Conservation (phyloP, 2,888 invertebrate species). For the Meandrusa payeni region DNA sequence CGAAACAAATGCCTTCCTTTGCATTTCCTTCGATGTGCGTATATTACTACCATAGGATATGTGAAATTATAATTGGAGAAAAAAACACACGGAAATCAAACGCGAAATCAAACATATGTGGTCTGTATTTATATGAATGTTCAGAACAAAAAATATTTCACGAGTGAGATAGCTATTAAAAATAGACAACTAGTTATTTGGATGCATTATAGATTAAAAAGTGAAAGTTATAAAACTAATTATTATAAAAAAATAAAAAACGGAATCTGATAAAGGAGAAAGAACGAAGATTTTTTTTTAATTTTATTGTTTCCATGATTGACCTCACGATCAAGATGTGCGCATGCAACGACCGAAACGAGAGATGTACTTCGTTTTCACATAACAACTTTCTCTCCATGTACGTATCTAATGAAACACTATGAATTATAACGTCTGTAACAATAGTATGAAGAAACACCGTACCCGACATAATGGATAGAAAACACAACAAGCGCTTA, state of each 20-base stretch:
- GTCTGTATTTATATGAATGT: too few species aligned
- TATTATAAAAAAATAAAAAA: neutral
- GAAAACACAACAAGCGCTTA: conserved; percentile 42
- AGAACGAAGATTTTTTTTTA: neutral
- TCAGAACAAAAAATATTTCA: too few species aligned
- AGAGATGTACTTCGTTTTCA: conserved; percentile 18
- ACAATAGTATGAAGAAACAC: conserved; percentile 30
- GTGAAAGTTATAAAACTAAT: too few species aligned
- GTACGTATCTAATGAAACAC: conserved; percentile 25
- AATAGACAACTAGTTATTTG: too few species aligned
- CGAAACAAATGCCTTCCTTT: too few species aligned
- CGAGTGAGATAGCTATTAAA: too few species aligned
- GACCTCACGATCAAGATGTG: conserved; percentile 20
- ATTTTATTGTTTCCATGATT: conserved; percentile 15
- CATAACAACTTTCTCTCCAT: conserved; percentile 19
- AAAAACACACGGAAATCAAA: too few species aligned
- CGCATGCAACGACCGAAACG: conserved; percentile 24
- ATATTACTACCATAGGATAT: too few species aligned
- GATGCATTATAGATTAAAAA: too few species aligned
- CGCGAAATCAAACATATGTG: too few species aligned
- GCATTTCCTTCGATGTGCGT: too few species aligned
- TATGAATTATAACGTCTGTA: conserved; percentile 31
- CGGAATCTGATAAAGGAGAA: neutral
- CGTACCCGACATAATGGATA: conserved; percentile 40
- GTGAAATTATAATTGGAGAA: too few species aligned